Percentiles rank a stretch among this genome's conserved stretches.
These are phyloP conservation scores for Cacoxenus indagator DNA, from an alignment of 2,888 invertebrate genomes.

Conservation along the genomic window DNA sequence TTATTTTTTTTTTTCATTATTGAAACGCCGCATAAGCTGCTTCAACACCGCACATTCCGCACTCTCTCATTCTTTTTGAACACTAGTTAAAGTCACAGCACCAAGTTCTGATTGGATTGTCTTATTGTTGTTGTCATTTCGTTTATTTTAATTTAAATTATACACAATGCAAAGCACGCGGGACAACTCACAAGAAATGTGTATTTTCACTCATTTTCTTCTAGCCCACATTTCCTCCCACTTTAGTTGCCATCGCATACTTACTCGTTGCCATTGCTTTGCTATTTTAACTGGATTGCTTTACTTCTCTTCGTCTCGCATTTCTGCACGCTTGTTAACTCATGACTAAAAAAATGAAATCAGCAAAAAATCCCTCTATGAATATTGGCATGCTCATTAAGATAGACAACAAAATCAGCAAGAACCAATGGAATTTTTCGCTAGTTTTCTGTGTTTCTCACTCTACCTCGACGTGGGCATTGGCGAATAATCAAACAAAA, in stretches of 20 bases:
- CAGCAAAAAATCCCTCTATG: background rate
- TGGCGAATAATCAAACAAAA: too few species aligned
- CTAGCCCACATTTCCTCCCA: background rate
- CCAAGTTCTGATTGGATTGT: slow-evolving; percentile 41
- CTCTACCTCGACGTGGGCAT: too few species aligned
- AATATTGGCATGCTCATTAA: background rate
- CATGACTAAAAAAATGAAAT: background rate
- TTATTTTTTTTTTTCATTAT: slow-evolving; percentile 26
- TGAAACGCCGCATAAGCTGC: background rate
- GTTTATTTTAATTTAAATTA: slow-evolving; percentile 6
- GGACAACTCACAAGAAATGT: too few species aligned
- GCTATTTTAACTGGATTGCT: background rate
- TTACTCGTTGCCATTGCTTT: background rate
- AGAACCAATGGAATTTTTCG: slow-evolving; percentile 2
- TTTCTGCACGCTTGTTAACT: background rate
- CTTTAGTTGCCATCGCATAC: background rate
- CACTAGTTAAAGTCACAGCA: slow-evolving; percentile 44
- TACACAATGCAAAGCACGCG: background rate
- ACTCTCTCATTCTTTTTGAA: slow-evolving; percentile 3
- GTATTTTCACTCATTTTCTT: too few species aligned
- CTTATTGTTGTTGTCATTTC: slow-evolving; percentile 50
- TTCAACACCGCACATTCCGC: slow-evolving; percentile 9
- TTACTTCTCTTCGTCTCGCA: background rate
- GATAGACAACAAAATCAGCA: slow-evolving; percentile 2
- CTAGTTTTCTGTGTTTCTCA: too few species aligned